These are phyloP conservation scores for Picus viridis DNA, from an alignment of 2,797 vertebrate species.

Conservation along the genomic window DNA sequence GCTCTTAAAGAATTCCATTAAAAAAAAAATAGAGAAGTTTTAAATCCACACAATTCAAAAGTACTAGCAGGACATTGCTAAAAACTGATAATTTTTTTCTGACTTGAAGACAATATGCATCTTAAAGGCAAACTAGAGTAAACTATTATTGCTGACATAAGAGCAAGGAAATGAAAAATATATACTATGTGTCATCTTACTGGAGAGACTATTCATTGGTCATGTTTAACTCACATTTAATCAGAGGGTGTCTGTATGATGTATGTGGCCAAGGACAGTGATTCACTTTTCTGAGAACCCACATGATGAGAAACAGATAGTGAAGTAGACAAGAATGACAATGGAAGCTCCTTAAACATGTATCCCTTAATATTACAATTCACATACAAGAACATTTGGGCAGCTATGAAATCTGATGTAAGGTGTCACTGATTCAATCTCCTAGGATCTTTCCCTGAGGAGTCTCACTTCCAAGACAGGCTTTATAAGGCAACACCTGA, in stretches of 20 bases:
- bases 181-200: neutral
- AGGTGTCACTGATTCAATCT: neutral
- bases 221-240: neutral
- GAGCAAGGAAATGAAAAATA: neutral
- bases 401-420: neutral
- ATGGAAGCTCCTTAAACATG: neutral
- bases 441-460: neutral
- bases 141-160: neutral
- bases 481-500: neutral
- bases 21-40: neutral
- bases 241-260: neutral
- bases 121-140: neutral
- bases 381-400: neutral
- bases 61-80: neutral
- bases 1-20: neutral
- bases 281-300: neutral
- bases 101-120: neutral
- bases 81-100: neutral
- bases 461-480: neutral
- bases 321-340: neutral
- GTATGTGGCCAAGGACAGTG: neutral
- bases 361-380: neutral
- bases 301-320: neutral
- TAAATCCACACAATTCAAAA: neutral
- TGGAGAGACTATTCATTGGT: neutral